phyloP scores from a whole-genome alignment of 2,888 invertebrate genomes.

The Malachius bipustulatus region DNA sequence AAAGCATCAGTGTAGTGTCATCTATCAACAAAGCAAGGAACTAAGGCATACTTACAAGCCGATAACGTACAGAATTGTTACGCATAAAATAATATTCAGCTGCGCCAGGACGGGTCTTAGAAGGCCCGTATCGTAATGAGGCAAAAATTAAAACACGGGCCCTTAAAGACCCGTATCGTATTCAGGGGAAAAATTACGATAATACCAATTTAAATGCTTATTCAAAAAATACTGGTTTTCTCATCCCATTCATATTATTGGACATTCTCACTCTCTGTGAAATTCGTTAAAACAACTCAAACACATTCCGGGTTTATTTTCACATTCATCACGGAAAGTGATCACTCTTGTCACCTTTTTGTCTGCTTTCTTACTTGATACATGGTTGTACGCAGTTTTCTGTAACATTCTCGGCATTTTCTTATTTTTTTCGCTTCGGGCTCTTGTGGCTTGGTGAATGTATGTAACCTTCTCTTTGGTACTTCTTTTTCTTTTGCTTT shows the following conservation, averaged over 20 bases:
- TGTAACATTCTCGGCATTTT: slow-evolving; percentile 1
- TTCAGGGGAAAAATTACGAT: too few relatives aligned
- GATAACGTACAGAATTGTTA: not conserved
- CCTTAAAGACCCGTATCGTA: too few relatives aligned
- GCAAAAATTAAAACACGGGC: not conserved
- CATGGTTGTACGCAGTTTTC: not conserved
- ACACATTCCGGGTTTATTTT: slow-evolving; percentile 1
- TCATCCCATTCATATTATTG: too few relatives aligned
- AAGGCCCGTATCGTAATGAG: slow-evolving; percentile 1
- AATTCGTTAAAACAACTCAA: not conserved
- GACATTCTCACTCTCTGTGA: slow-evolving; percentile 3
- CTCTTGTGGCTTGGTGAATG: slow-evolving; percentile 2
- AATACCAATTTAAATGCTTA: too few relatives aligned
- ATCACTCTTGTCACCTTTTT: not conserved
- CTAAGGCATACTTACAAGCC: not conserved
- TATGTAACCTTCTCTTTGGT: not conserved
- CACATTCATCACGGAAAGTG: not conserved
- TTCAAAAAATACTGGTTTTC: too few relatives aligned
- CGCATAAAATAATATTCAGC: not conserved
- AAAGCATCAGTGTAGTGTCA: not conserved
- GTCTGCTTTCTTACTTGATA: not conserved
- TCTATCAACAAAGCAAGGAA: not conserved
- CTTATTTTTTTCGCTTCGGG: not conserved
- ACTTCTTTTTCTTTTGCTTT: not conserved
- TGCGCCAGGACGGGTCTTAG: slow-evolving; percentile 1